Base-by-base conservation (phyloP, 2,888 invertebrate species). In the Ceriagrion tenellum region DNA sequence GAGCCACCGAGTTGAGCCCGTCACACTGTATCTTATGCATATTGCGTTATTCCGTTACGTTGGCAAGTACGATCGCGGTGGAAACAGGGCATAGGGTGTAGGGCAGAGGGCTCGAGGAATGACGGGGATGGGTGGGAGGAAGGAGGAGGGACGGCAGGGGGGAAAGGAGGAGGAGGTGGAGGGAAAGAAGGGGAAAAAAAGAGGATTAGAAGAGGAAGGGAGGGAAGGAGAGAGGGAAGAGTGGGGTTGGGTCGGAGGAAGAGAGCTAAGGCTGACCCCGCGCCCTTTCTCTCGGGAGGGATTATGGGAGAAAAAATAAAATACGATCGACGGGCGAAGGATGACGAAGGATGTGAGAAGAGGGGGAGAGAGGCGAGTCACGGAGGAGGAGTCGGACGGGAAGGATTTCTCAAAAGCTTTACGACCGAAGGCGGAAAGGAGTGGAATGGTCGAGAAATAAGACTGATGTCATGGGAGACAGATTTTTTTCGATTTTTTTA, bases 301-400 rank as follows among this genome's bases (percentile, higher is more conserved):
- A 93, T 93, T 93, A 93, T 93, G 93, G 69, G 93, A 69, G 93
- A 63, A 93, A n/a, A 93, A 93, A 93, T 93, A 93, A 93, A 93
- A 69, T 69, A 93, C 63, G 93, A 93, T 93, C 91, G 91, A 35
- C 30, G 63, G 91, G 93, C 93, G 93, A 81, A 35, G n/a, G 81
- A 81, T 81, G 81, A 81, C 26, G 81, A 81, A 35, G 81, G 93
- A 55, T 47, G 89, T 26, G 13, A 55, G 18, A 55, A 16, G 16
- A 16, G 30, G 35, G 35, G 1, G 81, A 35, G 16, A 13, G 81
- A 35, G 81, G 35, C 13, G 16, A 3, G 30, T 30, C 35, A 26
- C n/a, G 81, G 35, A 1, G 81, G 0, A 8, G 8, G 47, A 8
- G 4, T 2, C 47, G 47, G 4, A 13, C 35, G 35, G 30, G 59